Base-by-base conservation (phyloP, 1,140 invertebrate species). In the Eueides isabella region DNA sequence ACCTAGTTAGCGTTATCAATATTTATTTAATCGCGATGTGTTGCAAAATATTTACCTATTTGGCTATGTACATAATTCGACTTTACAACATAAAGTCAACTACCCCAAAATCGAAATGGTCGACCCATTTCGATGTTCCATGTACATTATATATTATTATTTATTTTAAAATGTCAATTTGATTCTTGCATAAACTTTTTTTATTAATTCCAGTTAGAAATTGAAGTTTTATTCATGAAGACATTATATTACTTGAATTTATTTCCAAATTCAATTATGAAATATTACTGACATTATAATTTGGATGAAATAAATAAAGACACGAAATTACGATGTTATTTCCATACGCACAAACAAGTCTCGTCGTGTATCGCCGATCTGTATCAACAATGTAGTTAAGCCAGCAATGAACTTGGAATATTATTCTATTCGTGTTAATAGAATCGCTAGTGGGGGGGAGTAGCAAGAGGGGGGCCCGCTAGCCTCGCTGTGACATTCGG, bases 401-500 rank as follows among this genome's bases (percentile, higher is more conserved):
- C 78, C 69, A 85, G 88, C 88, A 86, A 87, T 92, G 88, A 83
- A 88, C 80, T 79, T 83, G 80, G 70, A 78, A 72, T 77, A 75
- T 76, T 77, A 67, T 70, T 80, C 44, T 77, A 79, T 82, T 79
- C 81, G 79, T 75, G 69, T 72, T 79, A 80, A 77, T 72, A 67
- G 71, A 65, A 78, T 78, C 73, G 74, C 75, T 76, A 81, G 86
- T 87, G 87, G 90, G 81, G 85, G 85, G 80, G 74, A 65, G 61
- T 38, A 67, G 68, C 55, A 62, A 80, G 79, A 84, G 85, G 85
- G 86, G 89, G 87, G 83, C 83, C 83, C 85, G 83, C 83, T 90
- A 91, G 87, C 88, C 90, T 92, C 87, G 91, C 71, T 81, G 78
- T 91, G 89, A 91, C 90, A 90, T 91, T 92, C 89, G 88, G 84